These are phyloP conservation scores for Cantharis flavilabris DNA, from an alignment of 2,888 invertebrate genomes.

Conservation along the genomic window DNA sequence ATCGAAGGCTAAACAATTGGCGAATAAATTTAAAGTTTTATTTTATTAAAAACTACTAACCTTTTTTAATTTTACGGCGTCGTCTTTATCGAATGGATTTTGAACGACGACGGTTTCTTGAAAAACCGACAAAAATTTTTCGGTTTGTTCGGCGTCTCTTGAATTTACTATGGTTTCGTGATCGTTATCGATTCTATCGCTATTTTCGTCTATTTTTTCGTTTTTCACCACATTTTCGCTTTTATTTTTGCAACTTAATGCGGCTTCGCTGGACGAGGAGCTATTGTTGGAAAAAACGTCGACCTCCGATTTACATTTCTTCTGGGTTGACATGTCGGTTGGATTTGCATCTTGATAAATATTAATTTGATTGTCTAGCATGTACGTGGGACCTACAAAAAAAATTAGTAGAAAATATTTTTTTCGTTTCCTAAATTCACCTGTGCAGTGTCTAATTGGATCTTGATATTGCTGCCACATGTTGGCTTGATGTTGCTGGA, in stretches of 20 bases:
- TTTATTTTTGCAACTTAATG: neutral
- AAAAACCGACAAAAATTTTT: slow-evolving; percentile 36
- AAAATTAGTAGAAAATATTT: neutral
- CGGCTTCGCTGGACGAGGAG: neutral
- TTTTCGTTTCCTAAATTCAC: neutral
- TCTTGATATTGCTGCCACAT: slow-evolving; percentile 50
- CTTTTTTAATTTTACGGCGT: slow-evolving; percentile 45
- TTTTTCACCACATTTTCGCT: slow-evolving; percentile 14
- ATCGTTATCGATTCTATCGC: slow-evolving; percentile 15
- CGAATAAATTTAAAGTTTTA: neutral
- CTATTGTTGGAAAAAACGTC: slow-evolving; percentile 6
- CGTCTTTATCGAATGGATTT: slow-evolving; percentile 37
- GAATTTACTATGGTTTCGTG: slow-evolving; percentile 8
- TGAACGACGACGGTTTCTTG: slow-evolving; percentile 36
- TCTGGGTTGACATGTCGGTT: slow-evolving; percentile 11
- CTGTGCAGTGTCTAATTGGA: slow-evolving; percentile 34
- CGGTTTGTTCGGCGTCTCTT: slow-evolving; percentile 14
- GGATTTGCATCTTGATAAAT: slow-evolving; percentile 18
- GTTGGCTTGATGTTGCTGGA: slow-evolving; percentile 47
- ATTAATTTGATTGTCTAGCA: slow-evolving; percentile 16
- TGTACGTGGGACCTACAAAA: slow-evolving; percentile 17
- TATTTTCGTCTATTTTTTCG: slow-evolving; percentile 21
- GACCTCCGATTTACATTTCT: slow-evolving; percentile 23
- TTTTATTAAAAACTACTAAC: slow-evolving; percentile 31
- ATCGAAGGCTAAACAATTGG: slow-evolving; percentile 15